Evolutionary conservation across 2,888 invertebrate species (phyloP).

Genomic region (Sarcophaga subvicina): DNA sequence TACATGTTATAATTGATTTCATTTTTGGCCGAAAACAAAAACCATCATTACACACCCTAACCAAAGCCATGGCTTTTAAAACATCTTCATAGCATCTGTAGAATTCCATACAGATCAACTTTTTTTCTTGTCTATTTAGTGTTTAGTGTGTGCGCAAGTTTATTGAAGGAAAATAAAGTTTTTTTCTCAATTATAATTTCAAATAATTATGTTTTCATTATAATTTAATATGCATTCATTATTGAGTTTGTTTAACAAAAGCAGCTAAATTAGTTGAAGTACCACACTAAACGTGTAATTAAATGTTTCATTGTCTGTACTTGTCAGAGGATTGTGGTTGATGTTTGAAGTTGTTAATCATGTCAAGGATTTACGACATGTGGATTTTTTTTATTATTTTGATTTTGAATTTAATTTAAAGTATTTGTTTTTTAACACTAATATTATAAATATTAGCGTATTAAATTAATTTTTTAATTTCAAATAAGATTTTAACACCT

Average conservation of each 20-base stretch:
- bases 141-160: neutral
- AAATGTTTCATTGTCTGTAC: conserved; percentile 39
- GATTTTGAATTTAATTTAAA: too few relatives aligned
- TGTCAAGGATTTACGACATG: conserved; percentile 50
- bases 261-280: neutral
- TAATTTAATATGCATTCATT: neutral
- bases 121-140: neutral
- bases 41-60: neutral
- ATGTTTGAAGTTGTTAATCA: conserved; percentile 46
- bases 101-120: neutral
- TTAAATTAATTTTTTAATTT: too few relatives aligned
- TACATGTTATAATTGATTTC: too few relatives aligned
- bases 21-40: neutral
- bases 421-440: too few relatives aligned
- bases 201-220: neutral
- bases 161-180: too few relatives aligned
- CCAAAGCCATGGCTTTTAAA: neutral
- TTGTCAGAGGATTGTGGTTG: conserved; percentile 11
- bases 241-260: neutral
- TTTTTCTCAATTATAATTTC: neutral
- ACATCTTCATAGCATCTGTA: neutral
- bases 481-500: too few relatives aligned
- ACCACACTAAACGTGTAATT: conserved; percentile 22
- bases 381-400: neutral
- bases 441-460: too few relatives aligned